Evolutionary conservation across 2,797 vertebrate genomes (phyloP).

Genomic region (Crax fasciolata): DNA sequence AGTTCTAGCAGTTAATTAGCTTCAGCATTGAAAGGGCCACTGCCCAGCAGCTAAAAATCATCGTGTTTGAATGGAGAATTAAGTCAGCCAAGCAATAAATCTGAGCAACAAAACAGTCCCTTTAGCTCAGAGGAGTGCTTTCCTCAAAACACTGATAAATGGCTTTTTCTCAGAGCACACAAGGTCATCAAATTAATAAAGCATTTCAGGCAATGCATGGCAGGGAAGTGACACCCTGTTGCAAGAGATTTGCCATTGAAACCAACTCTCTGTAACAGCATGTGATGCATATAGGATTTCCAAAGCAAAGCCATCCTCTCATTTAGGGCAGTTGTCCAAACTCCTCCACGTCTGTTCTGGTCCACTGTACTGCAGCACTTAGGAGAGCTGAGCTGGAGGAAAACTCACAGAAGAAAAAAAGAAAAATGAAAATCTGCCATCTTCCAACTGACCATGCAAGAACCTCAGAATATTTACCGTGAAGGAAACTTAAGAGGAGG

Average conservation of each 20-base stretch:
- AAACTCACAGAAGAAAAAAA: neutral
- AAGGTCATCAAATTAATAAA: constrained; percentile 72
- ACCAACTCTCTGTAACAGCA: constrained; percentile 21
- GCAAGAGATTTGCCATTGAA: constrained; percentile 57
- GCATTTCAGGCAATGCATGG: constrained; percentile 62
- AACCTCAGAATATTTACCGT: neutral
- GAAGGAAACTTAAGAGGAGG: neutral
- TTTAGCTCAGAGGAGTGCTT: constrained; percentile 42
- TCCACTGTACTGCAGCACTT: neutral
- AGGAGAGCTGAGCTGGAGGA: neutral
- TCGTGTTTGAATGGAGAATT: constrained; percentile 59
- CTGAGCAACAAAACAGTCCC: constrained; percentile 58
- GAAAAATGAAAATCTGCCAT: neutral
- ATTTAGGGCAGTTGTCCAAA: constrained; percentile 63
- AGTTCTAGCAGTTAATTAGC: constrained; percentile 65
- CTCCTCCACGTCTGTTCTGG: constrained; percentile 31
- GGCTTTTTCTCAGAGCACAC: constrained; percentile 29
- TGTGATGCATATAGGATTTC: constrained; percentile 25
- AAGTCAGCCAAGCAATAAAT: constrained; percentile 74
- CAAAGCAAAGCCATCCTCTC: constrained; percentile 29
- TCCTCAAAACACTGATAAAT: constrained; percentile 57
- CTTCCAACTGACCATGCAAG: neutral
- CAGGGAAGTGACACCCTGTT: constrained; percentile 62
- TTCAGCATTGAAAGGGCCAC: constrained; percentile 57
- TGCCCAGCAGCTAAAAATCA: constrained; percentile 74